Conservation (phyloP, 2,113 vertebrate species). For the Melanostigma gelatinosum region DNA sequence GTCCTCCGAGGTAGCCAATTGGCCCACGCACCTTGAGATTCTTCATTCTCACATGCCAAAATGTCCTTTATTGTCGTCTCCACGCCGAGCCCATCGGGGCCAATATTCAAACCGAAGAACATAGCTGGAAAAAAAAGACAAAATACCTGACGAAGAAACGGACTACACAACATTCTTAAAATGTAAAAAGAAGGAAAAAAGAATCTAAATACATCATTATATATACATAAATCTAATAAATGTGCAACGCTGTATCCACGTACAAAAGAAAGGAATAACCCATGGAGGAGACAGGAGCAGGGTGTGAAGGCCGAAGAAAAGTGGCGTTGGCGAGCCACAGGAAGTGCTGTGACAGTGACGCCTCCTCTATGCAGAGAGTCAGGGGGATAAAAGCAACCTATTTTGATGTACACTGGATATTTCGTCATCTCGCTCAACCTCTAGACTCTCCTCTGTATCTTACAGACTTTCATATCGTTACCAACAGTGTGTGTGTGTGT, state of each 20-base stretch:
- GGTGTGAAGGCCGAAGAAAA: constrained; percentile 56
- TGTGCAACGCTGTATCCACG: constrained; percentile 87
- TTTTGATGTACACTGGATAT: constrained; percentile 66
- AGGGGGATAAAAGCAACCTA: constrained; percentile 50
- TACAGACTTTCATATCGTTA: constrained; percentile 63
- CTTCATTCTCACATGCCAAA: constrained; percentile 86
- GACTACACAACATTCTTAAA: constrained; percentile 62
- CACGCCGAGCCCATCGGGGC: constrained; percentile 82
- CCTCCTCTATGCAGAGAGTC: constrained; percentile 72
- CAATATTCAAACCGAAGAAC: constrained; percentile 67
- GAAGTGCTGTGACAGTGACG: constrained; percentile 61
- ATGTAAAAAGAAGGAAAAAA: constrained; percentile 73
- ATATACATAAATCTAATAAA: constrained; percentile 80
- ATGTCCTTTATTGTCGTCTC: constrained; percentile 83
- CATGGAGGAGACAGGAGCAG: constrained; percentile 76
- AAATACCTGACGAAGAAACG: constrained; percentile 50
- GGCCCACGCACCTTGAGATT: constrained; percentile 62
- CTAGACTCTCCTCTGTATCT: constrained; percentile 72
- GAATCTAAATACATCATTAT: constrained; percentile 76
- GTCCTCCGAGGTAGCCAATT: constrained; percentile 54
- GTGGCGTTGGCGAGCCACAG: constrained; percentile 41
- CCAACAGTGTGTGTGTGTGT: constrained; percentile 49
- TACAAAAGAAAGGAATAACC: constrained; percentile 82
- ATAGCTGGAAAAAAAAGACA: constrained; percentile 56
- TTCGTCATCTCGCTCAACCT: constrained; percentile 42